Conservation (phyloP, 2,797 vertebrate species). For the Petrocephalus sullivani region DNA sequence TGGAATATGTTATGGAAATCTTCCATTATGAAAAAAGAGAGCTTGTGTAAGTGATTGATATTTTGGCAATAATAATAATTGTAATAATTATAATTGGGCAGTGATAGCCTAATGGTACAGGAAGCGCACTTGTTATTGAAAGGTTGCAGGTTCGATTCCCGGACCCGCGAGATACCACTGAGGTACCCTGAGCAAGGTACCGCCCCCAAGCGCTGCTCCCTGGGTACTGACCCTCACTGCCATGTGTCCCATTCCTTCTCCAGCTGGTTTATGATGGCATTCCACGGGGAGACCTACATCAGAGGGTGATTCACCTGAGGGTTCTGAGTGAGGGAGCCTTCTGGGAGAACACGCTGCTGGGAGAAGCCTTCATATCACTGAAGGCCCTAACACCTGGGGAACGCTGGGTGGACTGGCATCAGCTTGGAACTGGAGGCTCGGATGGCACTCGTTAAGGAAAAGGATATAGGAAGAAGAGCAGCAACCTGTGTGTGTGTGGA, state of each 20-base stretch:
- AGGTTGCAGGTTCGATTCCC: too few species aligned
- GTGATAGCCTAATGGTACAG: too few species aligned
- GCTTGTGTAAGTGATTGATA: not conserved
- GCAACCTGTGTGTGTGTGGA: constrained; percentile 20
- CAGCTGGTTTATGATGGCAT: constrained; percentile 90
- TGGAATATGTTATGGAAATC: not conserved
- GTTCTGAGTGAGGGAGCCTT: constrained; percentile 88
- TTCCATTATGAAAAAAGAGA: not conserved
- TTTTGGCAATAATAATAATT: too few species aligned
- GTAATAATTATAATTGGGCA: too few species aligned
- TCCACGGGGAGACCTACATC: constrained; percentile 83
- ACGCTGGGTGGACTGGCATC: constrained; percentile 90
- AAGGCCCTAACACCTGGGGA: constrained; percentile 74
- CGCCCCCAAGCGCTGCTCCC: too few species aligned
- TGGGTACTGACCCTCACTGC: not conserved
- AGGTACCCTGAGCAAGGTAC: too few species aligned
- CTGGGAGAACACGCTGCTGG: constrained; percentile 90
- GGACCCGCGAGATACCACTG: too few species aligned
- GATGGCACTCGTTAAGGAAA: constrained; percentile 56
- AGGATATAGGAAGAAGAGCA: constrained; percentile 17
- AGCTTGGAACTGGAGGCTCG: constrained; percentile 64
- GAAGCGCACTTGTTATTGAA: too few species aligned
- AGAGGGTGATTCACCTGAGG: constrained; percentile 84
- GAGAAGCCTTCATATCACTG: constrained; percentile 81
- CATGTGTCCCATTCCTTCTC: not conserved